Conservation (phyloP, 2,888 invertebrate genomes). For the Dasypogon diadema region DNA sequence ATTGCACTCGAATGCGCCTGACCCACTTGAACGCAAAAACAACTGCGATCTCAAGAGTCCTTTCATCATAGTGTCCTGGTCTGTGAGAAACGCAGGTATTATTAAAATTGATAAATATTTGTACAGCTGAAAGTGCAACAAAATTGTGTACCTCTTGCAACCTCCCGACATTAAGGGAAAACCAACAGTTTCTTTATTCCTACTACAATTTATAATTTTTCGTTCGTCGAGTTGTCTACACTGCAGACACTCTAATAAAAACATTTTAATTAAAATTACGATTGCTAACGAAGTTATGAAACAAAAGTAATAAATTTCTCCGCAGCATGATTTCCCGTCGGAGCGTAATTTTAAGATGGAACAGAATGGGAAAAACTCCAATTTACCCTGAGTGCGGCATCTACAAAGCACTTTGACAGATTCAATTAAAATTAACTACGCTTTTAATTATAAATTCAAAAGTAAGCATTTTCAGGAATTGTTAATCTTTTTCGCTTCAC, state of each 20-base stretch:
- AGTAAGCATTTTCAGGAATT: constrained; percentile 47
- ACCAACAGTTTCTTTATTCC: too few relatives aligned
- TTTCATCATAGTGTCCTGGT: too few relatives aligned
- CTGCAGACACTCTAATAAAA: neutral
- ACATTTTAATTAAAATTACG: constrained; percentile 28
- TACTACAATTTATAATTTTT: neutral
- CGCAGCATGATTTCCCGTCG: constrained; percentile 8
- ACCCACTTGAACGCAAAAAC: too few relatives aligned
- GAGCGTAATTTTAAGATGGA: constrained; percentile 35
- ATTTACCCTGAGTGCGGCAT: constrained; percentile 8
- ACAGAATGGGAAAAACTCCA: constrained; percentile 27
- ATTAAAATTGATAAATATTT: too few relatives aligned
- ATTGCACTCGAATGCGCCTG: too few relatives aligned
- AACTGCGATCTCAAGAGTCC: too few relatives aligned
- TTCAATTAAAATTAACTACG: constrained; percentile 51
- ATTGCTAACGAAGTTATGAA: constrained; percentile 26
- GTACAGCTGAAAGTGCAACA: too few relatives aligned
- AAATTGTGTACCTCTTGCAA: too few relatives aligned
- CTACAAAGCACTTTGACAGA: constrained; percentile 44
- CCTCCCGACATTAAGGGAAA: too few relatives aligned
- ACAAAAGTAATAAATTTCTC: constrained; percentile 34
- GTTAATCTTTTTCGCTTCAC: constrained; percentile 51
- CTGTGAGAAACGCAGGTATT: too few relatives aligned
- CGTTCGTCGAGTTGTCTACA: neutral
- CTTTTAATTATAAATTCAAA: constrained; percentile 52